Evolutionary conservation across 2,113 vertebrate genomes (phyloP).

Genomic region (Macquaria ambigua): DNA sequence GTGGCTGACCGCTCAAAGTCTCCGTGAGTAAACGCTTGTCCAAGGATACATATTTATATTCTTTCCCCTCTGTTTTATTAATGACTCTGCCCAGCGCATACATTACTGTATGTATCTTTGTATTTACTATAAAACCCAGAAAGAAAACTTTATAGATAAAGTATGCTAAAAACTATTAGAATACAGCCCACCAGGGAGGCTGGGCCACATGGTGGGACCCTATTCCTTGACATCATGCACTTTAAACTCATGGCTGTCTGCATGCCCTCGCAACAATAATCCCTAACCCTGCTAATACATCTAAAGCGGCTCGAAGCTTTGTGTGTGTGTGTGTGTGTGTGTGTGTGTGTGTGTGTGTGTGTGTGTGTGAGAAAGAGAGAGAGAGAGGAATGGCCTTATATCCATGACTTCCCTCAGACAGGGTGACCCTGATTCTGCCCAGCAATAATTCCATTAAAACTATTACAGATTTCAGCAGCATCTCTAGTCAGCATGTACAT

Average conservation of each 20-base stretch:
- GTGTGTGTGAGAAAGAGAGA: neutral
- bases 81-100: neutral
- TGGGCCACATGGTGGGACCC: slow-evolving; percentile 15
- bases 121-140: neutral
- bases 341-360: slow-evolving; percentile 32
- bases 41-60: slow-evolving; percentile 8
- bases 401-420: slow-evolving; percentile 68
- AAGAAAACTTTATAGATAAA: slow-evolving; percentile 3
- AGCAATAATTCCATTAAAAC: slow-evolving; percentile 71
- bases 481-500: slow-evolving; percentile 3
- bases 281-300: slow-evolving; percentile 73
- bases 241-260: slow-evolving; percentile 49
- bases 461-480: slow-evolving; percentile 52
- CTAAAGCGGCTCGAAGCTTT: slow-evolving; percentile 70
- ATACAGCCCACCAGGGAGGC: neutral
- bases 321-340: slow-evolving; percentile 26
- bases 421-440: slow-evolving; percentile 65
- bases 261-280: slow-evolving; percentile 63
- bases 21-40: neutral
- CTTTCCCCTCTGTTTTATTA: slow-evolving; percentile 3
- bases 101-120: neutral
- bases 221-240: slow-evolving; percentile 65
- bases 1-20: no score
- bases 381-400: slow-evolving; percentile 36
- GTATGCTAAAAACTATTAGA: slow-evolving; percentile 4